Evolutionary conservation across 2,888 invertebrate genomes (phyloP).

Genomic region (Lasioglossum villosulum): DNA sequence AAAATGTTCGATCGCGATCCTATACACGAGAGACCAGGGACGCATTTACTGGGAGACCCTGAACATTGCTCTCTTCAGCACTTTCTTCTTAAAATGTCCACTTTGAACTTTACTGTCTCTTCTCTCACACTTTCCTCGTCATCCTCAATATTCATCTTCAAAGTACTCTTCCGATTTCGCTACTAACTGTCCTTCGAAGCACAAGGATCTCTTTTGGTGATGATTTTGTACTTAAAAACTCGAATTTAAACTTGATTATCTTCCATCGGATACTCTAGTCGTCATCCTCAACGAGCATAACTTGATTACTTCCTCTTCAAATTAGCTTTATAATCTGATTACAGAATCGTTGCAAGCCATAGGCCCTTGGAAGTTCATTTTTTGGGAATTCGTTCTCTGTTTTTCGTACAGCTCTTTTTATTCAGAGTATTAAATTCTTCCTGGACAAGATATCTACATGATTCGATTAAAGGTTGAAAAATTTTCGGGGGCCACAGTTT

Average conservation of each 20-base stretch:
- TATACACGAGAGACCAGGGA: slow-evolving; percentile 16
- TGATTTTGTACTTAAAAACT: too few species aligned
- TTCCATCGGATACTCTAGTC: too few species aligned
- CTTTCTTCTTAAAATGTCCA: neutral
- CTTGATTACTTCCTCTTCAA: too few species aligned
- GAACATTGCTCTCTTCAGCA: neutral
- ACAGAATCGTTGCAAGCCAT: too few species aligned
- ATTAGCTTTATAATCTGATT: too few species aligned
- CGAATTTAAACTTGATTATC: too few species aligned
- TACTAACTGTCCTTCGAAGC: neutral
- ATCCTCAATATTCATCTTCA: neutral
- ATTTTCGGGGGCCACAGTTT: neutral
- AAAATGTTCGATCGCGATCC: slow-evolving; percentile 52
- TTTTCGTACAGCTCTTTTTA: too few species aligned
- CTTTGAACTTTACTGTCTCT: neutral
- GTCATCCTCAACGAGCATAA: too few species aligned
- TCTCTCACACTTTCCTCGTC: neutral
- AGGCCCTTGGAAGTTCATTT: too few species aligned
- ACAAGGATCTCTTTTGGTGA: too few species aligned
- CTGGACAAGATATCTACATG: neutral
- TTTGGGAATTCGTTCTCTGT: too few species aligned
- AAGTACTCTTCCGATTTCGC: too few species aligned
- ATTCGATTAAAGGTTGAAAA: neutral
- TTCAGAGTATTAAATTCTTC: neutral
- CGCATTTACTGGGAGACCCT: neutral